phyloP scores from a whole-genome alignment of 2,888 invertebrate species.

The Sesia apiformis region DNA sequence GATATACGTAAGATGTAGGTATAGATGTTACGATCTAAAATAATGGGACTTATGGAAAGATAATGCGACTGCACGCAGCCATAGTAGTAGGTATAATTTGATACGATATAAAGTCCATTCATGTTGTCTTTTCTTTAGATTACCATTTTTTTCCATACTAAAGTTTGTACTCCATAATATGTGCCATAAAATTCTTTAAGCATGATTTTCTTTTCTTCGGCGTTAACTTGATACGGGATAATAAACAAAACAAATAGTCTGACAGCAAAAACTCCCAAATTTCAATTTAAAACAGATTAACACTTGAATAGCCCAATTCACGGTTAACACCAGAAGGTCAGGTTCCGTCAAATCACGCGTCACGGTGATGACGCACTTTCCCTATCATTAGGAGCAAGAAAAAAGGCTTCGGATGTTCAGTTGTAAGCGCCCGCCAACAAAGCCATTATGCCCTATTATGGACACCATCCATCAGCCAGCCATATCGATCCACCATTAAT shows the following conservation, averaged over 20 bases:
- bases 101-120: no score
- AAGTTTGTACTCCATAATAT: no score
- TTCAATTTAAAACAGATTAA: slow-evolving; percentile 57
- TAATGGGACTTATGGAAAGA: no score
- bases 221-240: background rate
- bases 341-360: slow-evolving; percentile 48
- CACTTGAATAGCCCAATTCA: slow-evolving; percentile 46
- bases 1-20: no score
- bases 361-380: slow-evolving; percentile 60
- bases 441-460: slow-evolving; percentile 72
- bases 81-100: no score
- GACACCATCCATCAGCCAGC: slow-evolving; percentile 66
- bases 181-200: no score
- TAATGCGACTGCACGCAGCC: no score
- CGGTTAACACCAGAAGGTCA: slow-evolving; percentile 58
- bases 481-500: slow-evolving; percentile 71
- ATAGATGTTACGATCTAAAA: no score
- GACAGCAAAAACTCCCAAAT: slow-evolving; percentile 20
- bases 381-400: slow-evolving; percentile 61
- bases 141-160: no score
- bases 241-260: slow-evolving; percentile 20
- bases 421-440: slow-evolving; percentile 65
- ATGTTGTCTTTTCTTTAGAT: no score
- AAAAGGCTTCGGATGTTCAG: slow-evolving; percentile 56
- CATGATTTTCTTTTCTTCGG: no score